Base-by-base conservation (phyloP, 2,888 invertebrate genomes). In the Stenotaenia linearis region DNA sequence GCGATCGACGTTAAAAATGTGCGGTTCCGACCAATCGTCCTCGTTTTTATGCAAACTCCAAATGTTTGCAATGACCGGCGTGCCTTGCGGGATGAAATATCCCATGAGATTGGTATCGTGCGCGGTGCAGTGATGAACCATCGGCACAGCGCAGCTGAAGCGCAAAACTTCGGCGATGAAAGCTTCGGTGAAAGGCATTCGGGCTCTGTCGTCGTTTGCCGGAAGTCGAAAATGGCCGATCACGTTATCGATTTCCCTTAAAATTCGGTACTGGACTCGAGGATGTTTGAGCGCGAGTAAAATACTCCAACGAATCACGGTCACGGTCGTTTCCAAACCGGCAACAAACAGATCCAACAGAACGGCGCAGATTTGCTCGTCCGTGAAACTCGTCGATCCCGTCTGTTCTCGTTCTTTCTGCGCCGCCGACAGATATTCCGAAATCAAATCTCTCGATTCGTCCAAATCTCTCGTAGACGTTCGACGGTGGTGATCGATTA, bases 1-100 rank as follows among this genome's bases (percentile, higher is more conserved):
- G 0, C 37, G 30, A 3, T 81, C 79, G 10, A 80, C 80, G 21
- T 35, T 50, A 77, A 80, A 81, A 6, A 21, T 10, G 15, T 78
- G 50, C 15, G 80, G 80, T 7, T 75, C 25, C 9, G 45, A 12
- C 78, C 80, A 81, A n/a, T 35, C 15, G 12, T 61, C n/a, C 0
- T 37, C 32, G 25, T 81, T 79, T 21, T 40, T 28, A 10, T 81
- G 78, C 10, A 81, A 12, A 23, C 35, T 74, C 79, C 77, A 80
- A 4, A 56, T 45, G 12, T 78, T 78, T 10, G 28, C 61, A 6
- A 78, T 12, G 4, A 78, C 32, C 7, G 61, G 32, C 0, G 78
- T 61, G n/a, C 30, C 18, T 5, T 7, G n/a, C 15, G 78, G 78
- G 6, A 78, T 23, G 21, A 56, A 25, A 32, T 28, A 78, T 0